Base-by-base conservation (phyloP, 53 echinoderm and acorn worm genomes). In the Arbacia lixula region DNA sequence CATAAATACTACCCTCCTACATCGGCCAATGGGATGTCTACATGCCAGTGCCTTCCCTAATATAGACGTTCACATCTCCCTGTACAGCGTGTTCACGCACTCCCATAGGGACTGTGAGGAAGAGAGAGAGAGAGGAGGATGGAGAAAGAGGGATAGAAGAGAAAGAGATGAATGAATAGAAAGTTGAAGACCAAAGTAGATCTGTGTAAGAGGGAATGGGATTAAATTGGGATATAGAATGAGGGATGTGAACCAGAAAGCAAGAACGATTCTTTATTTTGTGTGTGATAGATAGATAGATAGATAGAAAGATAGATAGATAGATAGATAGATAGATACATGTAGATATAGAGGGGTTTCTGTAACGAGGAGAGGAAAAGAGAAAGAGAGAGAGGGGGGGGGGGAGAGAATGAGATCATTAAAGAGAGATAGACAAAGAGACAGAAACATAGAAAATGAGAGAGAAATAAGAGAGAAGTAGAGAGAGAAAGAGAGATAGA, bases 11-110 rank as follows among this genome's bases (percentile, higher is more conserved):
- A n/a, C 46, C 29, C 6, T 5, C 30, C 29, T 9, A 8, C 31
- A 64, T 78, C 60, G 24, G 26, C 79, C 79, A 78, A 78, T 78
- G 79, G 41, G 79, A 36, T 57, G 32, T 39, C 79, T 14, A 0
- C 36, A 36, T 26, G 36, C 35, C 41, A 57, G 60, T 60, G 60
- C 60, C 79, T 78, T 39, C 39, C 79, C 79, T 60, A 78, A 78
- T 78, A 78, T 78, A 78, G 79, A 78, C 36, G 79, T 78, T 29
- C 39, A 24, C 9, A 54, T 36, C 75, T 75, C 40, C 28, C 34
- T 52, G 75, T 52, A 32, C 53, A 30, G n/a, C n/a, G n/a, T n/a
- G n/a, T n/a, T 25, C 54, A 19, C 53, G 33, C 54, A 32, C 75
- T 53, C 53, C 75, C 53, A 38, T 53, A 53, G 75, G 75, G 75